Conservation (phyloP, 2,797 vertebrate genomes). For the Sebastes hubbsi region DNA sequence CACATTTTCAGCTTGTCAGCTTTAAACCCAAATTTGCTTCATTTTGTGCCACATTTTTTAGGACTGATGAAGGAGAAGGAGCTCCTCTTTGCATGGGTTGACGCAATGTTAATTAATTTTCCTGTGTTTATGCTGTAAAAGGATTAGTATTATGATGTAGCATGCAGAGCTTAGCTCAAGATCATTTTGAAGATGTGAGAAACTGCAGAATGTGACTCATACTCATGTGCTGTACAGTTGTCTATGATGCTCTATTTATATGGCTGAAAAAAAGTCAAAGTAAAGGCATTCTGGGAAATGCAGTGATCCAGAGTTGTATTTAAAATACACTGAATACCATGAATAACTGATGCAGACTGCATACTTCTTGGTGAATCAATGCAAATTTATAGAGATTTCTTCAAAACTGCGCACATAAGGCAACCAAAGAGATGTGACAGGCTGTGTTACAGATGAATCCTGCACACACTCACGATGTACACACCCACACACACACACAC, state of each 20-base stretch:
- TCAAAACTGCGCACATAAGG: slow-evolving; percentile 10
- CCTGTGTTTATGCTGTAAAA: slow-evolving; percentile 1
- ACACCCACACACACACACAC: neutral
- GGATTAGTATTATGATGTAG: neutral
- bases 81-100: slow-evolving; percentile 9
- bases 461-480: neutral
- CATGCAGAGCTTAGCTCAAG: neutral
- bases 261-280: neutral
- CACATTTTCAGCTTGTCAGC: neutral
- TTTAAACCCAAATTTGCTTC: neutral
- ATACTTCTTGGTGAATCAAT: neutral
- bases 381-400: slow-evolving; percentile 14
- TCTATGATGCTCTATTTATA: neutral
- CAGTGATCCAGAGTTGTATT: neutral
- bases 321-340: neutral
- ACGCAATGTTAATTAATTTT: slow-evolving; percentile 13
- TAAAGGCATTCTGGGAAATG: neutral
- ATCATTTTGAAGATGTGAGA: neutral
- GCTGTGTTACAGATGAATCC: neutral
- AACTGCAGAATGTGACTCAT: slow-evolving; percentile 22
- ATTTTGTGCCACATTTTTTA: neutral
- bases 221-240: neutral
- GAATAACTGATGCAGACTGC: neutral
- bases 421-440: slow-evolving; percentile 14
- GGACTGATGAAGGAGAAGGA: slow-evolving; percentile 1